Conservation (phyloP, 2,888 invertebrate species). For the Cheiracanthium punctorium region DNA sequence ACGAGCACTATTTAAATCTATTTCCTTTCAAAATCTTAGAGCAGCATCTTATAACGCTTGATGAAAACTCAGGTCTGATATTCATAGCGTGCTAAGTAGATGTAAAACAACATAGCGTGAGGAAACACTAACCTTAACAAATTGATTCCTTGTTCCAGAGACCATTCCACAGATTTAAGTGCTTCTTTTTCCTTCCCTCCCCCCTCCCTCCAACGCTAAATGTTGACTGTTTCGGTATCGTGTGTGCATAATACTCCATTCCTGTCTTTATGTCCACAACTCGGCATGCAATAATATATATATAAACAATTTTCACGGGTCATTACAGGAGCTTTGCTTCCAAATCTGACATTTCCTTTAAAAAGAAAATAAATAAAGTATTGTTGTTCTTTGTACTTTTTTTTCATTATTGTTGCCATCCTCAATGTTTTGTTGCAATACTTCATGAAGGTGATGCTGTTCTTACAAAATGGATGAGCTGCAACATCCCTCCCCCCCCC, state of each 20-base stretch:
- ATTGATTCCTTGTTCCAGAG: not conserved
- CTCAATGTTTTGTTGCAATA: no score
- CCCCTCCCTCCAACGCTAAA: not conserved
- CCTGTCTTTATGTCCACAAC: not conserved
- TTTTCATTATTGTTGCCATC: not conserved
- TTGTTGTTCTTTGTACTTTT: not conserved
- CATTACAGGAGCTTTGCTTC: conserved; percentile 14
- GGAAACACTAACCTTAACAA: not conserved
- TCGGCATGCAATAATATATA: conserved; percentile 17
- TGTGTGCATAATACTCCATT: not conserved
- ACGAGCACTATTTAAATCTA: no score
- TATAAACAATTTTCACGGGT: conserved; percentile 26
- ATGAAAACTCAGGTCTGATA: no score
- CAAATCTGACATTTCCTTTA: conserved; percentile 1
- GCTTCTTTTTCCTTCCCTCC: not conserved
- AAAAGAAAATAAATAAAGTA: no score
- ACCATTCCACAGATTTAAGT: not conserved
- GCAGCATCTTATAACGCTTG: no score
- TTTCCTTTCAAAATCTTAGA: no score
- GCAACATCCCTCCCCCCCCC: no score
- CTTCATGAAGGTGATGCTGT: no score
- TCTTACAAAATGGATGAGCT: no score
- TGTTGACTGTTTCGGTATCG: not conserved
- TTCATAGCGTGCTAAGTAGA: not conserved
- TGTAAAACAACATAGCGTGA: not conserved